Evolutionary conservation across 2,797 vertebrate genomes (phyloP).

Genomic region (Betta splendens): DNA sequence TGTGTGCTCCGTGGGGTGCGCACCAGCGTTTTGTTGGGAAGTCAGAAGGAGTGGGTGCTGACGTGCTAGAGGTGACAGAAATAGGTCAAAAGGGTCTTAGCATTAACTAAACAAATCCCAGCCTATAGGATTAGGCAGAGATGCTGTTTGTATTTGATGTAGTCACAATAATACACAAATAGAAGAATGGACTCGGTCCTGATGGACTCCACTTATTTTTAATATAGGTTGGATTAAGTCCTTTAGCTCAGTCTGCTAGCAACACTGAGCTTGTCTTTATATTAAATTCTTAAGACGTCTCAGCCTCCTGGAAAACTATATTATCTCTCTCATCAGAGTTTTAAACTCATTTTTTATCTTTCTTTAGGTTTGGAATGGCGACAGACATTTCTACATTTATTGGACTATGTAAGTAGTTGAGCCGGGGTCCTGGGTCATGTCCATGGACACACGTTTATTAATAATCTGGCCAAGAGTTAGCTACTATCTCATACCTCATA

Average conservation of each 20-base stretch:
- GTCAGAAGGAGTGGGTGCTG: constrained; percentile 77
- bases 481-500: neutral
- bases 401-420: constrained; percentile 68
- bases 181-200: constrained; percentile 37
- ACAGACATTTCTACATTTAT: constrained; percentile 52
- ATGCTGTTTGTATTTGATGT: constrained; percentile 85
- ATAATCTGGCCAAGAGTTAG: neutral
- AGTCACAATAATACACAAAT: constrained; percentile 80
- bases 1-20: constrained; percentile 52
- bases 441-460: neutral
- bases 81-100: constrained; percentile 94
- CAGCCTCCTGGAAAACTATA: constrained; percentile 3
- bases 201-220: constrained; percentile 28
- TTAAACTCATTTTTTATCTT: constrained; percentile 27
- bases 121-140: constrained; percentile 89
- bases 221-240: constrained; percentile 25
- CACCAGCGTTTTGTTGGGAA: constrained; percentile 69
- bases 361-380: constrained; percentile 65
- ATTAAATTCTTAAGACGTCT: constrained; percentile 24
- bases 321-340: constrained; percentile 13
- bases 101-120: constrained; percentile 92
- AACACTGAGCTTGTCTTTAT: constrained; percentile 29
- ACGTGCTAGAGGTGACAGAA: constrained; percentile 87
- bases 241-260: constrained; percentile 27
- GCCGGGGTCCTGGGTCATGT: constrained; percentile 7